phyloP scores from a whole-genome alignment of 2,113 vertebrate species.

The Perca fluviatilis region DNA sequence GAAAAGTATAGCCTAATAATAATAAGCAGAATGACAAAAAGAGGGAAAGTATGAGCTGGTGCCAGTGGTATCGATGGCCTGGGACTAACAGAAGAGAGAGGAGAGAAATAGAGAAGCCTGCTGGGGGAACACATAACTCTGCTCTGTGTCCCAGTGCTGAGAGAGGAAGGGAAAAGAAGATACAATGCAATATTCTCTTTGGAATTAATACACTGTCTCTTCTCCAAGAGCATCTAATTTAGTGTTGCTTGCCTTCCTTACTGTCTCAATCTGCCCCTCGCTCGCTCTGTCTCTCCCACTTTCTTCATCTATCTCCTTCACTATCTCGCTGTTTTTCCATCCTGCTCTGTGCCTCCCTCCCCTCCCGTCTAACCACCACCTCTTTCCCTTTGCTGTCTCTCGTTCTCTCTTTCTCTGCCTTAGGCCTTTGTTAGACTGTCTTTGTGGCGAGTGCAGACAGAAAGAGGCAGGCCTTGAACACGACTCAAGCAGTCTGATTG shows the following conservation, averaged over 20 bases:
- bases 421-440: constrained; percentile 71
- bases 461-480: constrained; percentile 63
- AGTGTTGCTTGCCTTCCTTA: constrained; percentile 70
- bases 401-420: constrained; percentile 56
- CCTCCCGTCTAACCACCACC: constrained; percentile 28
- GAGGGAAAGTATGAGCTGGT: constrained; percentile 24
- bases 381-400: constrained; percentile 52
- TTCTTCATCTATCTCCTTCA: constrained; percentile 68
- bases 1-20: constrained; percentile 27
- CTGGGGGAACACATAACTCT: constrained; percentile 72
- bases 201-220: constrained; percentile 83
- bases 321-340: constrained; percentile 46
- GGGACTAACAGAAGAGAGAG: constrained; percentile 54
- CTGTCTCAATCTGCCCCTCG: constrained; percentile 54
- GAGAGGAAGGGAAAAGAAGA: constrained; percentile 66
- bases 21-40: constrained; percentile 48
- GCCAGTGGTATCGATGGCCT: constrained; percentile 50
- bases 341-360: constrained; percentile 5
- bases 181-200: constrained; percentile 82
- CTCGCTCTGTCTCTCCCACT: constrained; percentile 54
- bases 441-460: constrained; percentile 69
- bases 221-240: constrained; percentile 81
- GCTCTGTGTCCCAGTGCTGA: constrained; percentile 62
- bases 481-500: constrained; percentile 67
- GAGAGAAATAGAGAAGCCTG: constrained; percentile 64